These are phyloP conservation scores for Rotaria macrura DNA, from an alignment of 2,888 invertebrate species.

Conservation along the genomic window DNA sequence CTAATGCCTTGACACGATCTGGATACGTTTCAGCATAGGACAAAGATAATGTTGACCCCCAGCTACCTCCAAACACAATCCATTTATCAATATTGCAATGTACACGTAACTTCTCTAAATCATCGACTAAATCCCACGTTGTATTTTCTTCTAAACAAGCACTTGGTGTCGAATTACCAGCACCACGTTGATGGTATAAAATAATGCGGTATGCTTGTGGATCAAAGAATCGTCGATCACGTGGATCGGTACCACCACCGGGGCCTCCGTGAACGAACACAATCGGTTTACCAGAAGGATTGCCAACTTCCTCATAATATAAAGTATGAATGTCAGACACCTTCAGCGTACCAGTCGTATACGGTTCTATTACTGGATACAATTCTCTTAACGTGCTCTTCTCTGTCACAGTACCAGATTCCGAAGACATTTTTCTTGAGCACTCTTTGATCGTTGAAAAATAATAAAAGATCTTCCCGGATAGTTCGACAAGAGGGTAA, in stretches of 20 bases:
- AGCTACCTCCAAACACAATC: conserved; percentile 47
- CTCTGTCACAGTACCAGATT: background rate
- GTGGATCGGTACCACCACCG: conserved; percentile 37
- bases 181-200: conserved; percentile 42
- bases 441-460: too few relatives aligned
- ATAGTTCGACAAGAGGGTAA: too few relatives aligned
- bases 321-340: conserved; percentile 43
- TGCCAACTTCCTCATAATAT: conserved; percentile 44
- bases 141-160: conserved; percentile 43
- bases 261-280: conserved; percentile 40
- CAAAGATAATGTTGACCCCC: conserved; percentile 44
- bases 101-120: conserved; percentile 42
- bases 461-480: too few relatives aligned
- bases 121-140: conserved; percentile 43
- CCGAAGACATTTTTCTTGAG: background rate
- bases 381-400: conserved; percentile 32
- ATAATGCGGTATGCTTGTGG: conserved; percentile 41
- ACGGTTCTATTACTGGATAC: conserved; percentile 42
- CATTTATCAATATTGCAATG: conserved; percentile 42
- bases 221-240: conserved; percentile 42
- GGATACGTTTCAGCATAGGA: conserved; percentile 43
- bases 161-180: conserved; percentile 41
- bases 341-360: conserved; percentile 39
- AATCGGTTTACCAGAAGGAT: conserved; percentile 41
- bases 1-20: conserved; percentile 41